A percentile compares a stretch with the other conserved stretches of the same genome.
phyloP scores from a whole-genome alignment of 1,140 invertebrate species.

The Tyrophagus putrescentiae region DNA sequence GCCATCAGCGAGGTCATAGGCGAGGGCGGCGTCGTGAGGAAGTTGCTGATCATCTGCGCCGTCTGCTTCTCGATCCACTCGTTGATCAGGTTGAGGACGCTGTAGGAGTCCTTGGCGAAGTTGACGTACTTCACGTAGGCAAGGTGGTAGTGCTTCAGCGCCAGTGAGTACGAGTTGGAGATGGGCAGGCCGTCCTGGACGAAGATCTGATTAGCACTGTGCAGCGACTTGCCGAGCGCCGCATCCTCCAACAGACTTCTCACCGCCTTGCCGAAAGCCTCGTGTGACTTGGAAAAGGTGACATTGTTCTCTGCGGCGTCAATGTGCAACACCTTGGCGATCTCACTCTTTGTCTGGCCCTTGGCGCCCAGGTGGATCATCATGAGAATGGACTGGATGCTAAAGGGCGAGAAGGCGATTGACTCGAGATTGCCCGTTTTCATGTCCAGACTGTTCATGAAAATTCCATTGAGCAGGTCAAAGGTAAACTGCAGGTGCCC shows the following conservation, averaged over 20 bases:
- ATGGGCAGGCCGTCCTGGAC: constrained; percentile 22
- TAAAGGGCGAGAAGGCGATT: constrained; percentile 65
- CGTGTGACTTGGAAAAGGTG: constrained; percentile 22
- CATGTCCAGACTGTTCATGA: constrained; percentile 14
- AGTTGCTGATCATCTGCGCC: constrained; percentile 45
- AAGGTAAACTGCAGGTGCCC: constrained; percentile 25
- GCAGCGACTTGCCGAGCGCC: constrained; percentile 19
- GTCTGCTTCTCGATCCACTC: constrained; percentile 53
- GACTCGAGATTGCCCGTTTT: constrained; percentile 20
- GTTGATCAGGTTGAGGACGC: constrained; percentile 42
- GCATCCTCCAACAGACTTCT: constrained; percentile 23
- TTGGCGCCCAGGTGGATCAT: constrained; percentile 74
- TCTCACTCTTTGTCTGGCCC: constrained; percentile 69
- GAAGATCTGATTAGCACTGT: constrained; percentile 26
- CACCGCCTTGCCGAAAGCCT: constrained; percentile 25
- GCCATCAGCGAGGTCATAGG: constrained; percentile 33
- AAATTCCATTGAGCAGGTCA: constrained; percentile 19
- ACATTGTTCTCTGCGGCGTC: constrained; percentile 9
- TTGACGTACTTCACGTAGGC: constrained; percentile 47
- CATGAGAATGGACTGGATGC: constrained; percentile 60
- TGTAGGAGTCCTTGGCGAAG: constrained; percentile 40
- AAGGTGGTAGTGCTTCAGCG: constrained; percentile 28
- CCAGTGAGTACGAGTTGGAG: constrained; percentile 20
- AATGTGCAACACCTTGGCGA: constrained; percentile 65
- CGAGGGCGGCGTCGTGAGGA: constrained; percentile 32